These are phyloP conservation scores for Odontesthes bonariensis DNA, from an alignment of 2,113 vertebrate genomes.

Conservation along the genomic window DNA sequence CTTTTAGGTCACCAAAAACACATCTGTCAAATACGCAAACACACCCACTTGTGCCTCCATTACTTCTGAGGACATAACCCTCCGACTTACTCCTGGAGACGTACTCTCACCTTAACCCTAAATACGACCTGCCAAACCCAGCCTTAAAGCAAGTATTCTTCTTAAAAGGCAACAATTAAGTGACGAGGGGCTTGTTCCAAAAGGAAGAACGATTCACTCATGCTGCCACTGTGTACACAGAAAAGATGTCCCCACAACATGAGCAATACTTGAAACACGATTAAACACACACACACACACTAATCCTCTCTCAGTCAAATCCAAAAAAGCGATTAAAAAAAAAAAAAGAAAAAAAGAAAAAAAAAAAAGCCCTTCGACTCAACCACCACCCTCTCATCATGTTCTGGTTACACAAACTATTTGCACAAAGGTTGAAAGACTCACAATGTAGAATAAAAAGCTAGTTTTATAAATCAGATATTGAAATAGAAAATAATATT, in stretches of 20 bases:
- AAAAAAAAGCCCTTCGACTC: conserved; percentile 6
- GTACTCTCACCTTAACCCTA: background rate
- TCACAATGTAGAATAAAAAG: background rate
- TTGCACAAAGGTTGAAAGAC: background rate
- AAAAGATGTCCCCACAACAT: background rate
- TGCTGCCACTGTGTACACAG: background rate
- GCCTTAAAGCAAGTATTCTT: background rate
- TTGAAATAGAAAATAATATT: background rate
- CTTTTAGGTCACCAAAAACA: conserved; percentile 3
- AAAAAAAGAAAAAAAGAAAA: conserved; percentile 8
- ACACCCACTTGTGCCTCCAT: background rate
- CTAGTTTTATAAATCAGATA: background rate
- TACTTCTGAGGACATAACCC: background rate
- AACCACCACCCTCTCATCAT: background rate
- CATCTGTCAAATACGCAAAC: background rate
- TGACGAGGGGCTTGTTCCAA: too few relatives aligned
- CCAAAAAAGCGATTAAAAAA: conserved; percentile 57
- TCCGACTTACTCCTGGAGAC: background rate
- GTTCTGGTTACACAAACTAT: background rate
- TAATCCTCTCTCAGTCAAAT: conserved; percentile 43
- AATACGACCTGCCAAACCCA: background rate
- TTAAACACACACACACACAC: background rate
- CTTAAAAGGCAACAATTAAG: background rate
- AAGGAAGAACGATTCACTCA: background rate
- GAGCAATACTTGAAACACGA: background rate